Percentiles rank a stretch among this genome's conserved stretches.
These are phyloP conservation scores for Porites australiensis DNA, from an alignment of 64 coral and sea anemone species.

Conservation along the genomic window DNA sequence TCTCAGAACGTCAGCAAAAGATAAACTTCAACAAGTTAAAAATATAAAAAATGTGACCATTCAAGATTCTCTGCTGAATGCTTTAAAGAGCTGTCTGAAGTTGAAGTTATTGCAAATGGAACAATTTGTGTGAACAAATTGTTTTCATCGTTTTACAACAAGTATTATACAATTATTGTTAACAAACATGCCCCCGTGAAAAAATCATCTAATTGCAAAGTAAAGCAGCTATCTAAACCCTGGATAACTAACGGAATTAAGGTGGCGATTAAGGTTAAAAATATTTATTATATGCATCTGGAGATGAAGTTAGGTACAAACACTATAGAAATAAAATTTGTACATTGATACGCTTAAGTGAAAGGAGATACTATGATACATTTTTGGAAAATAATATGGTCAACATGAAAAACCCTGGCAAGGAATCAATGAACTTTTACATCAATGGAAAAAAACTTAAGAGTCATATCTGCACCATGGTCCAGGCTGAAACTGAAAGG, in stretches of 20 bases:
- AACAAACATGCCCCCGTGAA: constrained; percentile 27
- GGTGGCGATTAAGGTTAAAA: constrained; percentile 1
- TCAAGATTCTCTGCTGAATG: constrained; percentile 7
- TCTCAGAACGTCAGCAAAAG: constrained; percentile 9
- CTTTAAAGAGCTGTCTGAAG: constrained; percentile 26
- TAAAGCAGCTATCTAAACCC: constrained; percentile 26
- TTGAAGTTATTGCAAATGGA: constrained; percentile 19
- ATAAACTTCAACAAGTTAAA: constrained; percentile 3
- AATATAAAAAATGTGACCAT: constrained; percentile 24
- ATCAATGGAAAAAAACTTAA: too few relatives aligned
- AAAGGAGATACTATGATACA: constrained; percentile 33
- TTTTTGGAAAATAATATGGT: constrained; percentile 33
- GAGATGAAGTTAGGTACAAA: not conserved
- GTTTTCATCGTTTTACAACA: not conserved
- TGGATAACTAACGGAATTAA: constrained; percentile 14
- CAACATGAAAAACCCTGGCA: not conserved
- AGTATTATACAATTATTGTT: constrained; percentile 2
- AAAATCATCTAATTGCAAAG: constrained; percentile 24
- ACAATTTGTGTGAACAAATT: not conserved
- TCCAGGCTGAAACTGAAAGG: too few relatives aligned
- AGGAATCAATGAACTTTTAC: constrained; percentile 41
- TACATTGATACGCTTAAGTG: constrained; percentile 3
- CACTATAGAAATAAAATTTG: constrained; percentile 49
- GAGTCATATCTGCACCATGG: too few relatives aligned
- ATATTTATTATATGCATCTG: constrained; percentile 21